phyloP scores from a whole-genome alignment of 2,113 vertebrate species.

The Lates calcarifer region DNA sequence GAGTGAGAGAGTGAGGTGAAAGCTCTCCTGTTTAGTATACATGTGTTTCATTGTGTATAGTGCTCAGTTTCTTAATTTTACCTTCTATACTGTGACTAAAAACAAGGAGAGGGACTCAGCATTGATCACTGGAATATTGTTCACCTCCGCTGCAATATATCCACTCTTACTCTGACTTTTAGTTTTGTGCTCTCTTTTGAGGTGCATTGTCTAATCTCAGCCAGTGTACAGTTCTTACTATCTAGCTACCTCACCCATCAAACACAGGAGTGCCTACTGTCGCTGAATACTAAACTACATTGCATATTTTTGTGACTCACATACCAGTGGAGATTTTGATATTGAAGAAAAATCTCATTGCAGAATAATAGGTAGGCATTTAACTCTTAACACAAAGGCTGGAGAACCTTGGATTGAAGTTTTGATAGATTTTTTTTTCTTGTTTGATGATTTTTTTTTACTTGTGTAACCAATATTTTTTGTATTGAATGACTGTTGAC shows the following conservation, averaged over 20 bases:
- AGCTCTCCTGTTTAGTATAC: constrained; percentile 1
- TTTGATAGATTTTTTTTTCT: constrained; percentile 66
- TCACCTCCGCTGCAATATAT: constrained; percentile 54
- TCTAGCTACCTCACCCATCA: constrained; percentile 90
- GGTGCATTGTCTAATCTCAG: constrained; percentile 82
- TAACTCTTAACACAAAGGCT: constrained; percentile 71
- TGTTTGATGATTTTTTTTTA: constrained; percentile 68
- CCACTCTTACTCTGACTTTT: constrained; percentile 32
- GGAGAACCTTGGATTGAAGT: constrained; percentile 62
- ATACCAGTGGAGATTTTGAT: constrained; percentile 63
- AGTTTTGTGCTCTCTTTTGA: constrained; percentile 49
- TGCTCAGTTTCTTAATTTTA: constrained; percentile 50
- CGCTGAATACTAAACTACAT: constrained; percentile 66
- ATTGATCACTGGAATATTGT: constrained; percentile 70
- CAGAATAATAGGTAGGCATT: constrained; percentile 62
- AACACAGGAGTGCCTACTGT: constrained; percentile 87
- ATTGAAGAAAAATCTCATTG: constrained; percentile 41
- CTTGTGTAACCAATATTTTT: constrained; percentile 72
- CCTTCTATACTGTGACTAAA: constrained; percentile 67
- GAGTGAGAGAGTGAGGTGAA: constrained; percentile 94
- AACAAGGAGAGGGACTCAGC: constrained; percentile 33
- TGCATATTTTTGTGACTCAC: constrained; percentile 77
- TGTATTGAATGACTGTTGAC: constrained; percentile 74
- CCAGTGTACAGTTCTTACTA: constrained; percentile 88
- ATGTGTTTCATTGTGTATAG: constrained; percentile 35